These are phyloP conservation scores for Akabosia matsudoensis DNA, from an alignment of 1,140 invertebrate genomes.

Conservation along the genomic window DNA sequence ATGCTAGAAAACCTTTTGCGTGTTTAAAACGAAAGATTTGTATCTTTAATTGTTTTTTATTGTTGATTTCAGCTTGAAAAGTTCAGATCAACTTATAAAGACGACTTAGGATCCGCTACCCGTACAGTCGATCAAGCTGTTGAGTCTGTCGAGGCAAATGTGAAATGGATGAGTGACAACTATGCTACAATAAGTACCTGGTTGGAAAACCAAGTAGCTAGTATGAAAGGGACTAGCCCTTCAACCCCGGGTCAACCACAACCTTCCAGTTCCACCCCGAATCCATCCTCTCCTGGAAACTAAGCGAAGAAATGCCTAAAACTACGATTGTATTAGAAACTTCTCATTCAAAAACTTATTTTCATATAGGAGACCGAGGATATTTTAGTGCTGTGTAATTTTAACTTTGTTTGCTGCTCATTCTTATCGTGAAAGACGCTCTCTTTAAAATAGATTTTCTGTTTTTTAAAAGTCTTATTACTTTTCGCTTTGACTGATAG, in stretches of 20 bases:
- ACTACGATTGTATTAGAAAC: no score
- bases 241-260: neutral
- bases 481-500: no score
- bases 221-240: neutral
- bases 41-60: slow-evolving; percentile 17
- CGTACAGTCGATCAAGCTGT: slow-evolving; percentile 71
- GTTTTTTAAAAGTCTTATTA: no score
- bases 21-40: neutral
- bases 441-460: no score
- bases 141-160: slow-evolving; percentile 72
- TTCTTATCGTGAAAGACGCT: no score
- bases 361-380: no score
- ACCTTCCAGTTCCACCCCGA: neutral
- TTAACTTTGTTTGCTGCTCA: no score
- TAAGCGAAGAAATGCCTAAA: no score
- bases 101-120: slow-evolving; percentile 59
- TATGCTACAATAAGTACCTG: slow-evolving; percentile 68
- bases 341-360: no score
- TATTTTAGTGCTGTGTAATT: no score
- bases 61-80: slow-evolving; percentile 59
- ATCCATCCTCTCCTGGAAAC: no score
- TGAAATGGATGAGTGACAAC: slow-evolving; percentile 74
- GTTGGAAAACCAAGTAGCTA: slow-evolving; percentile 55
- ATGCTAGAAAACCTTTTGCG: no score
- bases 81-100: slow-evolving; percentile 51